phyloP scores from a whole-genome alignment of 1,140 invertebrate species.

The Batillaria attramentaria region DNA sequence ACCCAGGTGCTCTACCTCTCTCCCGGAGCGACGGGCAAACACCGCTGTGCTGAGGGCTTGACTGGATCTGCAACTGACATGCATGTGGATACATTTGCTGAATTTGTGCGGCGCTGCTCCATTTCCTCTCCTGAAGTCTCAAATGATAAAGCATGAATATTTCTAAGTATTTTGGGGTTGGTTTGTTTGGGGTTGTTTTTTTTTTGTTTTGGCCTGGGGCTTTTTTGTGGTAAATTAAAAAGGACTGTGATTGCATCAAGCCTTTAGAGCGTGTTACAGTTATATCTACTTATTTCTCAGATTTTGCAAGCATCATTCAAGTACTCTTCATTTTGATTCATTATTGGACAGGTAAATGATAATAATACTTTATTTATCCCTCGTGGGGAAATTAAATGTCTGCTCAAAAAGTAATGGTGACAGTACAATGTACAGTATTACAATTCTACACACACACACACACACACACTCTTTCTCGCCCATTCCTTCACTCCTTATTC shows the following conservation, averaged over 20 bases:
- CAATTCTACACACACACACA: too few relatives aligned
- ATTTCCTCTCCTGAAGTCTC: background rate
- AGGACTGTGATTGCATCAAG: background rate
- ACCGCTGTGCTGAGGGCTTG: background rate
- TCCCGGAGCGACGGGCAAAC: background rate
- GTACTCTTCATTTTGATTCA: too few relatives aligned
- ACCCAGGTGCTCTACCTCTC: background rate
- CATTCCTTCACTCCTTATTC: too few relatives aligned
- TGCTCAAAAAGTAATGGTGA: too few relatives aligned
- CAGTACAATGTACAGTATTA: too few relatives aligned
- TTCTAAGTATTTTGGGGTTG: background rate
- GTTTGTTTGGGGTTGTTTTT: background rate
- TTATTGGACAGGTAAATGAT: too few relatives aligned
- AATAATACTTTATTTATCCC: too few relatives aligned
- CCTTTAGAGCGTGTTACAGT: background rate
- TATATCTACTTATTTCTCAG: background rate
- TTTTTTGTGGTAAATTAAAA: background rate
- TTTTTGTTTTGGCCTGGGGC: background rate
- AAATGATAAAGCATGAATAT: background rate
- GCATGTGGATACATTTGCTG: background rate
- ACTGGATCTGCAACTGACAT: background rate
- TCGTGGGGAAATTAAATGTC: too few relatives aligned
- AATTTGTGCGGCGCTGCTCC: background rate
- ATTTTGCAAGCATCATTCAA: too few relatives aligned
- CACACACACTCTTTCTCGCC: too few relatives aligned